Conservation (phyloP, 2,888 invertebrate genomes). For the Aphrophora alni region DNA sequence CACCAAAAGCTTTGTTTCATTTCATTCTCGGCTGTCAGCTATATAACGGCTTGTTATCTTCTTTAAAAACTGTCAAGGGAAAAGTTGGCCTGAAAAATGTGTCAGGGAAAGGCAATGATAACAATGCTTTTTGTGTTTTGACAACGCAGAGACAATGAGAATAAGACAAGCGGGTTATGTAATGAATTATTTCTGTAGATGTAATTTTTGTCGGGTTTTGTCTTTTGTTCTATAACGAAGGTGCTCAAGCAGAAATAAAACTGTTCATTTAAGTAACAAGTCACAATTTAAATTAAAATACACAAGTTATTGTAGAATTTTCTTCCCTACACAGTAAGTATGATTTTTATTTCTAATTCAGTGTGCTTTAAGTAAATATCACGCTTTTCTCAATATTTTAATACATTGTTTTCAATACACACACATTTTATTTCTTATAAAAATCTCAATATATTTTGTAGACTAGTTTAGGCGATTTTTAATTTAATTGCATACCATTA, state of each 20-base stretch:
- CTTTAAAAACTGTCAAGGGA: conserved; percentile 4
- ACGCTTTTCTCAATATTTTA: too few species aligned
- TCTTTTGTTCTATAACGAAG: background rate
- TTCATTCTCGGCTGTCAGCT: conserved; percentile 4
- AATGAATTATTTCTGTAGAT: background rate
- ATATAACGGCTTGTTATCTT: conserved; percentile 9
- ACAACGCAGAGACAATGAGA: background rate
- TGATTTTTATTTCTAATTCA: too few species aligned
- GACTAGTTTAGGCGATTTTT: too few species aligned
- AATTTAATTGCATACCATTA: too few species aligned
- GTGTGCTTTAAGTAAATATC: too few species aligned
- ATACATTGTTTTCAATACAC: too few species aligned
- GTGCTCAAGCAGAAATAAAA: background rate
- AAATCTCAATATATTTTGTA: too few species aligned
- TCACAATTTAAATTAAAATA: too few species aligned
- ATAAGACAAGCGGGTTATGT: background rate
- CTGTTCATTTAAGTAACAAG: too few species aligned
- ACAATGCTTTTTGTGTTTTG: conserved; percentile 9
- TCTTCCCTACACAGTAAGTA: too few species aligned
- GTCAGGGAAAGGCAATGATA: background rate
- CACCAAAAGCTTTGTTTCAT: conserved; percentile 9
- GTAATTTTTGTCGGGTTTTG: background rate
- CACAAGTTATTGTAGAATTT: too few species aligned
- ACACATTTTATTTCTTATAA: too few species aligned
- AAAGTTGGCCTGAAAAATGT: conserved; percentile 9